Percentiles rank a stretch among this genome's conserved stretches.
These are phyloP conservation scores for Danionella cerebrum DNA, from an alignment of 2,113 vertebrate genomes.

Conservation along the genomic window DNA sequence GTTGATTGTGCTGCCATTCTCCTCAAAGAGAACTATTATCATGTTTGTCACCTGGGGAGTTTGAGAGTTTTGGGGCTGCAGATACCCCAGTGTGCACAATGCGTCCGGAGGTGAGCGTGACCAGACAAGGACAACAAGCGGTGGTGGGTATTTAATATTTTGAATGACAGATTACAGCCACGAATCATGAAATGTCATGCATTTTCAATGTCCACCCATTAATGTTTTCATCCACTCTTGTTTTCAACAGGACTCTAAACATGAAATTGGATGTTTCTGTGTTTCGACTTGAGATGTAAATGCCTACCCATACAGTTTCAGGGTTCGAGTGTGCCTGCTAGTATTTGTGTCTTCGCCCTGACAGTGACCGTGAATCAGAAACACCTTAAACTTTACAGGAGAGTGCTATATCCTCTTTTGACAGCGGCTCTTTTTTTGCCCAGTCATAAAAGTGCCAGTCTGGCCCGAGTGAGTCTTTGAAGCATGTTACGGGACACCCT, in stretches of 20 bases:
- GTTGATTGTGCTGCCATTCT: no score
- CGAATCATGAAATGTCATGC: no score
- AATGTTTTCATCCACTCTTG: no score
- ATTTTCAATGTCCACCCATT: no score
- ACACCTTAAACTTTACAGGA: slow-evolving; percentile 8
- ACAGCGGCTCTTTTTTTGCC: slow-evolving; percentile 26
- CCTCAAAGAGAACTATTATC: no score
- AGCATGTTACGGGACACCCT: slow-evolving; percentile 33
- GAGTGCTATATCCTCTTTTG: slow-evolving; percentile 29
- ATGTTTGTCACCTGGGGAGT: no score
- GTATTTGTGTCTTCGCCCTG: slow-evolving; percentile 17
- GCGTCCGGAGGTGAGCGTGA: no score
- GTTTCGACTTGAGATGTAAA: slow-evolving; percentile 1
- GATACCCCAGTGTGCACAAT: no score
- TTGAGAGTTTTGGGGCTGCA: no score
- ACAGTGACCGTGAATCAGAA: slow-evolving; percentile 23
- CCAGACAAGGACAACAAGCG: no score
- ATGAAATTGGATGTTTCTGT: neutral
- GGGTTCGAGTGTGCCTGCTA: slow-evolving; percentile 19
- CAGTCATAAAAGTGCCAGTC: slow-evolving; percentile 40
- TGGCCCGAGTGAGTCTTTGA: slow-evolving; percentile 22
- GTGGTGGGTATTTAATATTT: no score
- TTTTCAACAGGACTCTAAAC: neutral
- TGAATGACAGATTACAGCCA: no score
- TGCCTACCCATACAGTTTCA: slow-evolving; percentile 13